phyloP scores from a whole-genome alignment of 2,888 invertebrate genomes.

The Clitarchus hookeri region DNA sequence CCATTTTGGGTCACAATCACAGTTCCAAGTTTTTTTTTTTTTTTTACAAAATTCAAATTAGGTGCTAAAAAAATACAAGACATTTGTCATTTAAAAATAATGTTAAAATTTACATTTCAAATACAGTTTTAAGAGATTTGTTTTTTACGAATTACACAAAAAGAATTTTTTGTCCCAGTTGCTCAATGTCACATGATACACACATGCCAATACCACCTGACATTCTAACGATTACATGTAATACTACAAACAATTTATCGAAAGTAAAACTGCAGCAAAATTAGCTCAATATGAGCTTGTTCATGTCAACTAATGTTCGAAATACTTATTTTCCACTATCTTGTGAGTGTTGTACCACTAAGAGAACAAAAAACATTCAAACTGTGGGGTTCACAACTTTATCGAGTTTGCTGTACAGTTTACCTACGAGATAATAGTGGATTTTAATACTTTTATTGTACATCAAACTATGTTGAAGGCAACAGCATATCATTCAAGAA shows the following conservation, averaged over 20 bases:
- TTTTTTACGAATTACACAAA: no score
- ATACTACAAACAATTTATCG: neutral
- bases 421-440: neutral
- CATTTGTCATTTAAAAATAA: no score
- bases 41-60: no score
- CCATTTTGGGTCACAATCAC: no score
- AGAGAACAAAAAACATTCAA: neutral
- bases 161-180: neutral
- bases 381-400: no score
- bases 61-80: no score
- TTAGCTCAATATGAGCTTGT: slow-evolving; percentile 6
- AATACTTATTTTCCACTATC: neutral
- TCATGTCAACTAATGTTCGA: neutral
- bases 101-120: no score
- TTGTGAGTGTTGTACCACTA: slow-evolving; percentile 7
- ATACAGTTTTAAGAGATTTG: no score
- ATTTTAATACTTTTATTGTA: neutral
- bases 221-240: neutral
- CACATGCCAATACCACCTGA: neutral
- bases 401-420: neutral
- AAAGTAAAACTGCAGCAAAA: neutral
- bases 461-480: neutral
- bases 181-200: neutral
- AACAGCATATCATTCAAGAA: neutral
- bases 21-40: no score